These are phyloP conservation scores for Tetrapedia diversipes DNA, from an alignment of 2,888 invertebrate genomes.

Conservation along the genomic window DNA sequence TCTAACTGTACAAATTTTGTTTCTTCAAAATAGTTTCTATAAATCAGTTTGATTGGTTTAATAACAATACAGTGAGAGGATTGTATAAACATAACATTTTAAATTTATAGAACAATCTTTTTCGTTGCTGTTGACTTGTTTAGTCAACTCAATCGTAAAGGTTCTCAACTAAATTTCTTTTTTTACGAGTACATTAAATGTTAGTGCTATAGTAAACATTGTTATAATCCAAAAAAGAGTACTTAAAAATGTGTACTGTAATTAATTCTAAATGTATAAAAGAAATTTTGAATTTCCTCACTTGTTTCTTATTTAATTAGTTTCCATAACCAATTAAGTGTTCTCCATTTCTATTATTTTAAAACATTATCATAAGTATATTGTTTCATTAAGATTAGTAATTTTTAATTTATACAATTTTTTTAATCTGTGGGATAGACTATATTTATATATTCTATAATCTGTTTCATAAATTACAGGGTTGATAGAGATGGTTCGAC, in stretches of 20 bases:
- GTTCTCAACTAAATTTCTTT: conserved; percentile 61
- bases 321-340: conserved; percentile 31
- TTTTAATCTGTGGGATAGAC: background rate
- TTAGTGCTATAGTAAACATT: background rate
- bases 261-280: background rate
- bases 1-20: background rate
- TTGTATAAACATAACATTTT: background rate
- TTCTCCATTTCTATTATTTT: conserved; percentile 39
- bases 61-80: background rate
- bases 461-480: too few species aligned
- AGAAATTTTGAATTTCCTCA: background rate
- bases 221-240: too few species aligned
- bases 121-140: conserved; percentile 50
- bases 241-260: background rate
- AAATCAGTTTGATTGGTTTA: background rate
- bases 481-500: conserved; percentile 71
- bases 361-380: background rate
- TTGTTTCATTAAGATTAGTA: background rate
- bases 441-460: background rate
- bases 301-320: background rate
- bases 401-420: too few species aligned
- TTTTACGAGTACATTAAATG: background rate
- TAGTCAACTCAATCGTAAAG: conserved; percentile 59
- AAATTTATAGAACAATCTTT: conserved; percentile 10
- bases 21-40: background rate